Base-by-base conservation (phyloP, 2,888 invertebrate genomes). In the Eupithecia subfuscata region DNA sequence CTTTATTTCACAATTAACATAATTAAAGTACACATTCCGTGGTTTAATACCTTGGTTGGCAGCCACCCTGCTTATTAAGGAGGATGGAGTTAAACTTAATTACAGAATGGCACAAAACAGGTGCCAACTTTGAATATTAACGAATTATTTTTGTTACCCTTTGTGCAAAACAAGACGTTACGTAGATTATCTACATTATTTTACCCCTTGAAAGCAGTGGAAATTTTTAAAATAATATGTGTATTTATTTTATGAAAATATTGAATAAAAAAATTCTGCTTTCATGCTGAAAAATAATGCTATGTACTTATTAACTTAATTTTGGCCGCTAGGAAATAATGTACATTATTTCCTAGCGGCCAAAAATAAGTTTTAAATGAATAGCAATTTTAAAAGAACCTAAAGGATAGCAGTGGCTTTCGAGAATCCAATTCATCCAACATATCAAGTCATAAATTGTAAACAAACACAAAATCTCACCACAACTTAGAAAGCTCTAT, bases 1-100 rank as follows among this genome's bases (percentile, higher is more conserved):
- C 91, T 93, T 94, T 93, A 94, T 93, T 91, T 88, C 84, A 86
- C 88, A 89, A 93, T 94, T 93, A 94, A 91, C 93, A 92, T 94
- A 94, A 94, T 94, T 94, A 93, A 87, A 88, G 86, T 85, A 86
- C 83, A 86, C 83, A 83, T 88, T 88, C 82, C 84, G 83, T 80
- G 85, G 85, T 86, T 86, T 87, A 85, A 85, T 89, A 87, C 87
- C 86, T 84, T 85, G 85, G 84, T 83, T 84, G 87, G 87, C 85
- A 83, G 82, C 84, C 82, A 73, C 75, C 73, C 75, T 70, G 75
- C 84, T 89, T 88, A 86, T 86, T 87, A 82, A 83, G 80, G 85
- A 82, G 77, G 63, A 80, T 79, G 78, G 82, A 84, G 82, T 83
- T 81, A 81, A 86, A 86, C 85, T 86, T 86, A 86, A 88, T 88